phyloP scores from a whole-genome alignment of 2,797 vertebrate species.

The Catamblyrhynchus diadema region DNA sequence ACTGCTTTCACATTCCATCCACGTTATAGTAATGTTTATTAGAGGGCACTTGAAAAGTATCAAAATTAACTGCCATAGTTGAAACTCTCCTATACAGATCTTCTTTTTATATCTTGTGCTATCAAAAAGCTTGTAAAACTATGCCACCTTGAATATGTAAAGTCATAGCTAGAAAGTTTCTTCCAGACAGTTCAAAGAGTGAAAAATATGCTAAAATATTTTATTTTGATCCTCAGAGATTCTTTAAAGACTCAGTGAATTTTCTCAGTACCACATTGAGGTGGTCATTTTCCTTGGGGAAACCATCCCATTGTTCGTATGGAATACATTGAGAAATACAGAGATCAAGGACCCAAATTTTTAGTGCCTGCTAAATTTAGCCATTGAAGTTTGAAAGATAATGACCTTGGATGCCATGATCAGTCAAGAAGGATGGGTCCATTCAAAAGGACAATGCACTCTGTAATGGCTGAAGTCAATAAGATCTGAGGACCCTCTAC shows the following conservation, averaged over 20 bases:
- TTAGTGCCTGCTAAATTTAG: not conserved
- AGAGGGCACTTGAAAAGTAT: not conserved
- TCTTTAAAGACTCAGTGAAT: not conserved
- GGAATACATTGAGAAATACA: not conserved
- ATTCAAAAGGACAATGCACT: not conserved
- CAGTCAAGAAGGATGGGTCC: not conserved
- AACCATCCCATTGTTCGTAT: not conserved
- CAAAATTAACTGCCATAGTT: not conserved
- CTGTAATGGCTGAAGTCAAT: not conserved
- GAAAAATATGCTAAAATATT: not conserved
- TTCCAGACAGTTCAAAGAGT: not conserved
- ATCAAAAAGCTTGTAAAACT: not conserved
- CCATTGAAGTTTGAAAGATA: not conserved
- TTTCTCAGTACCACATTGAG: not conserved
- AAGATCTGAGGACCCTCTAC: not conserved
- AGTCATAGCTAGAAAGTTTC: not conserved
- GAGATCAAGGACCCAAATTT: not conserved
- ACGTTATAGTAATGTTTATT: not conserved
- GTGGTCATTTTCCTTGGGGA: not conserved
- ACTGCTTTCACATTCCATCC: not conserved
- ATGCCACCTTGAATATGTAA: not conserved
- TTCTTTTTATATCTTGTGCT: not conserved
- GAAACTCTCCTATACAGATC: not conserved
- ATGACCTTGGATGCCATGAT: not conserved
- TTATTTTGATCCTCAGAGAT: not conserved